Evolutionary conservation across 2,888 invertebrate species (phyloP).

Genomic region (Cataglyphis albicans): DNA sequence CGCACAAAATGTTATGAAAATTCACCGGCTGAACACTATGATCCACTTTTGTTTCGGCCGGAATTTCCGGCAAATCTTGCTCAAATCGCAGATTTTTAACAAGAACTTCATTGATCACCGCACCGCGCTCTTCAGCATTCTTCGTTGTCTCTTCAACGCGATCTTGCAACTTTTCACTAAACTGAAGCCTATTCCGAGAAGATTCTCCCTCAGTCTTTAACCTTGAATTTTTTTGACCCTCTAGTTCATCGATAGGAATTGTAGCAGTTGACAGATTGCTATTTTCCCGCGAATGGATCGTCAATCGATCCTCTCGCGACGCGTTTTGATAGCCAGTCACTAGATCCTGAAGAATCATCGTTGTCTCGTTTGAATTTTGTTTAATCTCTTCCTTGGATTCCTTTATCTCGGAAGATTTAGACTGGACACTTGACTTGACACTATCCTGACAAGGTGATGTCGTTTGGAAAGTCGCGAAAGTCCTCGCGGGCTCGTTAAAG

Average conservation of each 20-base stretch:
- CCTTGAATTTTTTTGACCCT: slow-evolving; percentile 56
- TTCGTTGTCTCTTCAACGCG: slow-evolving; percentile 36
- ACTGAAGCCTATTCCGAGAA: slow-evolving; percentile 35
- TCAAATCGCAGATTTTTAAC: slow-evolving; percentile 80
- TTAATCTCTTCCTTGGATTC: slow-evolving; percentile 39
- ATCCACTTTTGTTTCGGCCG: slow-evolving; percentile 58
- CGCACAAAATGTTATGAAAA: slow-evolving; percentile 79
- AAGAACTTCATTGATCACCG: slow-evolving; percentile 79
- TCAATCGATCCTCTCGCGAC: slow-evolving; percentile 30
- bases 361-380: slow-evolving; percentile 48
- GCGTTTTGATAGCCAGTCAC: slow-evolving; percentile 39
- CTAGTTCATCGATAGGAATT: slow-evolving; percentile 69
- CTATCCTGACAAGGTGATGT: slow-evolving; percentile 42
- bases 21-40: slow-evolving; percentile 70
- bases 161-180: not conserved
- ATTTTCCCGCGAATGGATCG: slow-evolving; percentile 68
- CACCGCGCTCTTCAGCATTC: slow-evolving; percentile 61
- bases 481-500: slow-evolving; percentile 69
- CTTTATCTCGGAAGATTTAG: slow-evolving; percentile 43
- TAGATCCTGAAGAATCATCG: slow-evolving; percentile 64
- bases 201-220: slow-evolving; percentile 63
- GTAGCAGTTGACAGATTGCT: slow-evolving; percentile 70
- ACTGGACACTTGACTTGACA: slow-evolving; percentile 31
- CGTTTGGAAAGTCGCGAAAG: slow-evolving; percentile 75
- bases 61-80: slow-evolving; percentile 75